Percentiles rank a stretch among this genome's conserved stretches.
Conservation (phyloP, 2,113 vertebrate genomes). For the Varanus salvator region DNA sequence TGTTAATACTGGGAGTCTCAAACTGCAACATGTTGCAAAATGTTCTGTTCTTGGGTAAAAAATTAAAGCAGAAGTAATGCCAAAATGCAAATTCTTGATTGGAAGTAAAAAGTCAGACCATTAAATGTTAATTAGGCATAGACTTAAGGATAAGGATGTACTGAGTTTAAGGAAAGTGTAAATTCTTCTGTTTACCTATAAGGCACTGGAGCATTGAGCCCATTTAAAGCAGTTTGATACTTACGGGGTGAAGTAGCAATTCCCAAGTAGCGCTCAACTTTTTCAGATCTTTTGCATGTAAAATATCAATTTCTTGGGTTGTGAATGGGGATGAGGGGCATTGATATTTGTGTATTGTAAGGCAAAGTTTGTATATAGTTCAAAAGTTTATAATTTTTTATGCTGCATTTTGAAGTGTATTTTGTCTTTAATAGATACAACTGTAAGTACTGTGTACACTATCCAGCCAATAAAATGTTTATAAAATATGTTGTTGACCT, state of each 20-base stretch:
- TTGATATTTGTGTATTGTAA: constrained; percentile 39
- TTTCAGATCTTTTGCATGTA: constrained; percentile 61
- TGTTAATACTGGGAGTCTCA: constrained; percentile 8
- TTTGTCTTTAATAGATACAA: constrained; percentile 80
- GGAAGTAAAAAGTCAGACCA: constrained; percentile 31
- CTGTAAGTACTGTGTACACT: constrained; percentile 82
- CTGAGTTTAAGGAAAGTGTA: background rate
- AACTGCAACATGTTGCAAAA: constrained; percentile 35
- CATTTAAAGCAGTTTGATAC: constrained; percentile 16
- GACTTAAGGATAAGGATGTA: constrained; percentile 14
- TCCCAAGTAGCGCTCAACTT: constrained; percentile 37
- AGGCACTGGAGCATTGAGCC: constrained; percentile 37
- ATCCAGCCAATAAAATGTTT: constrained; percentile 77
- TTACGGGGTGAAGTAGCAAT: constrained; percentile 4
- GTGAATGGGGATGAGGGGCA: constrained; percentile 26
- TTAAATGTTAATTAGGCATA: constrained; percentile 4
- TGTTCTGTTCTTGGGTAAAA: constrained; percentile 31
- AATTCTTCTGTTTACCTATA: background rate
- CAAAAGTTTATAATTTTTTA: constrained; percentile 74
- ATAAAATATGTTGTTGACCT: constrained; percentile 30
- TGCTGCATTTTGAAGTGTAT: constrained; percentile 76
- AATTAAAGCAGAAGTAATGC: background rate
- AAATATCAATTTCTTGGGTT: constrained; percentile 8
- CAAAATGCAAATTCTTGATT: constrained; percentile 25
- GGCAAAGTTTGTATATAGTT: constrained; percentile 73